Evolutionary conservation across 2,888 invertebrate genomes (phyloP), one percentile per base, ranked within the genome.

Genomic region (Syritta pipiens): DNA sequence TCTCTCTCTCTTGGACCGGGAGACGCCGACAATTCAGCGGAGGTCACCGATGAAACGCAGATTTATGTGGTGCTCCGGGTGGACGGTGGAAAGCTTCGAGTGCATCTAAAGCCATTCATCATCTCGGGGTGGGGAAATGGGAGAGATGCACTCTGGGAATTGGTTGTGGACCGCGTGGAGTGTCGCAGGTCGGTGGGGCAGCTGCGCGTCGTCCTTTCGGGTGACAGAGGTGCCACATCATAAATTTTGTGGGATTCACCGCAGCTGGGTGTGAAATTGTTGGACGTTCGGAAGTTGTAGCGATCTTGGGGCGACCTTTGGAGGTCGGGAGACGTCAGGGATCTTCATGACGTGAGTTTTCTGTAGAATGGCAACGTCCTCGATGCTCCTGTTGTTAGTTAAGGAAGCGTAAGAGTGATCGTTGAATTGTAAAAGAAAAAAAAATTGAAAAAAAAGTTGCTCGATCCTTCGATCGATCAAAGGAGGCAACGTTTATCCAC

Each of bases 21-120:
- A n/a, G 14, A 22, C 24, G 20, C 26, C 62, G 68, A 75, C 68
- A 67, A 67, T 51, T 74, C 74, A 74, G 53, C 67, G 67, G 53
- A 72, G 71, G 71, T 71, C 62, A 67, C 67, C 67, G 65, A 20
- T 35, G 48, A 55, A 65, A 55, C 49, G 48, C 71, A 63, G 65
- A 69, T 71, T 71, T 77, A 71, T 71, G 63, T 49, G 35, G 62
- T 55, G n/a, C n/a, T n/a, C n/a, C 14, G 48, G 51, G 40, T 22
- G 30, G 51, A 60, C 55, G 32, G 53, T 55, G 37, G 46, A 57
- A 55, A 46, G 60, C 46, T 37, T 28, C 53, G 60, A 76, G 74
- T 59, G 32, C 55, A 65, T 79, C 32, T 62, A 44, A 55, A 68
- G 51, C 81, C 82, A 82, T 83, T 82, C 82, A 83, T 82, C 82